Conservation (phyloP, 2,113 vertebrate species). For the Hippocampus mohnikei region DNA sequence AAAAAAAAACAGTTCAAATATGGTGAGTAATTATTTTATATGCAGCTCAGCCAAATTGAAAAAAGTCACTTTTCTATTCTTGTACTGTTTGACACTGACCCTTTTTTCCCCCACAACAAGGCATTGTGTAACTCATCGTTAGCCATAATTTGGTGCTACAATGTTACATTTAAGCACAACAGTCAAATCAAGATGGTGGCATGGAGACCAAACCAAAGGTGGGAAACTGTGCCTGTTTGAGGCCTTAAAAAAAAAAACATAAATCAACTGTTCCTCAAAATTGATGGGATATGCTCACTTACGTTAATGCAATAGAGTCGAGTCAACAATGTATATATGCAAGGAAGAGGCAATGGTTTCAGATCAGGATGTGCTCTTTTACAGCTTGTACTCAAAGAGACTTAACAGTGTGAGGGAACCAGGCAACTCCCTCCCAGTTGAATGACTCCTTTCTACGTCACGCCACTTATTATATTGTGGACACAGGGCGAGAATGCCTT, state of each 20-base stretch:
- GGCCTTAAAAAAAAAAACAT: constrained; percentile 42
- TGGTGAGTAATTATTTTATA: constrained; percentile 18
- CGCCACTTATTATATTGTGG: constrained; percentile 30
- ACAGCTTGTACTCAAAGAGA: constrained; percentile 45
- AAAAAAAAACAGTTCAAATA: constrained; percentile 20
- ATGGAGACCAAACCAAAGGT: constrained; percentile 39
- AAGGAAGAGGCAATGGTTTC: constrained; percentile 23
- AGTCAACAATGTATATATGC: constrained; percentile 53
- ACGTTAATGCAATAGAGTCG: constrained; percentile 45
- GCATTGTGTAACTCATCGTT: constrained; percentile 4
- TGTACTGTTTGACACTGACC: constrained; percentile 4
- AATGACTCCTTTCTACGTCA: constrained; percentile 26
- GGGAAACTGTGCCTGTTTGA: constrained; percentile 35
- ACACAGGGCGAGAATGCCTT: neutral
- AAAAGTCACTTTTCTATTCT: neutral
- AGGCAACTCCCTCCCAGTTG: constrained; percentile 24
- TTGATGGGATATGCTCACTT: constrained; percentile 51
- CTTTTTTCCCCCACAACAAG: constrained; percentile 8
- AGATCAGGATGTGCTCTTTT: constrained; percentile 49
- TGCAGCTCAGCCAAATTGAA: neutral
- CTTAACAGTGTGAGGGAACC: constrained; percentile 42
- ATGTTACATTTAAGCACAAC: constrained; percentile 57
- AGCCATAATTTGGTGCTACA: constrained; percentile 36
- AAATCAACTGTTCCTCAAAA: constrained; percentile 66
- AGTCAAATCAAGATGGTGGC: constrained; percentile 35